These are phyloP conservation scores for Trachelus tabidus DNA, from an alignment of 2,888 invertebrate species.

Conservation along the genomic window DNA sequence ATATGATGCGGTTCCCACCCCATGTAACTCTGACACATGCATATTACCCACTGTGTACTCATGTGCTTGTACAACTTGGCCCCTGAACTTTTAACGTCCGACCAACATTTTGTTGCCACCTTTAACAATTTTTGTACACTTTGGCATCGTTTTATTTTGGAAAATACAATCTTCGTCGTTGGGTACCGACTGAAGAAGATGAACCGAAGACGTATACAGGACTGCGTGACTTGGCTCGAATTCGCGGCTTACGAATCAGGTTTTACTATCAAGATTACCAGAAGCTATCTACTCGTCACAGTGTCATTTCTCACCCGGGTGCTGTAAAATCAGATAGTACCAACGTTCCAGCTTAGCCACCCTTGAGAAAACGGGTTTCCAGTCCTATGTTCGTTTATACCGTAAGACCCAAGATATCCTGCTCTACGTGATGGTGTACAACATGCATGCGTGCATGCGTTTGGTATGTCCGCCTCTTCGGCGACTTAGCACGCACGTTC, in stretches of 20 bases:
- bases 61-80: neutral
- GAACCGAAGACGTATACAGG: neutral
- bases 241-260: neutral
- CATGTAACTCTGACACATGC: neutral
- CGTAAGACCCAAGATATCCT: neutral
- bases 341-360: neutral
- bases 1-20: slow-evolving; percentile 57
- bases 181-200: neutral
- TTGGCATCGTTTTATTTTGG: neutral
- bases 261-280: neutral
- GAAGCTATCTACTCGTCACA: slow-evolving; percentile 13
- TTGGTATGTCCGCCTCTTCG: neutral
- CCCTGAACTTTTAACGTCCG: neutral
- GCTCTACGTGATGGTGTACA: neutral
- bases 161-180: neutral
- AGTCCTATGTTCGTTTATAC: neutral
- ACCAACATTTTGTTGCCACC: neutral
- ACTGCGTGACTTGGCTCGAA: neutral
- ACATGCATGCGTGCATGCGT: neutral
- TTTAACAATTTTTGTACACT: neutral
- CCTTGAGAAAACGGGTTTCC: neutral
- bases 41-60: neutral
- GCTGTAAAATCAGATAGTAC: slow-evolving; percentile 13
- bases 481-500: neutral
- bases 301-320: slow-evolving; percentile 19